Conservation (phyloP, 2,113 vertebrate species). For the Tetrax tetrax region DNA sequence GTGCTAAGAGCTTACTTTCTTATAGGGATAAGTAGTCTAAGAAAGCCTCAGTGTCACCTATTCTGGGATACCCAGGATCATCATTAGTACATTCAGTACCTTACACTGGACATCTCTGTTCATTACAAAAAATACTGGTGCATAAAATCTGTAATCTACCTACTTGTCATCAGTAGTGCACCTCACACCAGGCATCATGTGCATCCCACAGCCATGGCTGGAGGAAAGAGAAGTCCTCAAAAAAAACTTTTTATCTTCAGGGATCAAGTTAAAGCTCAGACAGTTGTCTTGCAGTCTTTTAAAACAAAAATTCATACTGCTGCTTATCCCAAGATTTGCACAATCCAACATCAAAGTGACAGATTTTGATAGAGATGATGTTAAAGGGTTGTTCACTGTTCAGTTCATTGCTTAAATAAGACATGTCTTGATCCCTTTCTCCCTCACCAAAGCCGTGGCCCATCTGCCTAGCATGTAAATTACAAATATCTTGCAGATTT, state of each 20-base stretch:
- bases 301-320: not conserved
- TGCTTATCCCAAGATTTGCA: not conserved
- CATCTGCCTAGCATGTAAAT: not conserved
- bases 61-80: not conserved
- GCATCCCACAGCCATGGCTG: not conserved
- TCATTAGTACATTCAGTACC: not conserved
- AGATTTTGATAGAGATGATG: not conserved
- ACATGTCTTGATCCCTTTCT: not conserved
- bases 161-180: not conserved
- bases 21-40: not conserved
- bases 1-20: not conserved
- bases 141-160: not conserved
- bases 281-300: not conserved
- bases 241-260: not conserved
- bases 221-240: not conserved
- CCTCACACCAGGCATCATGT: accelerated
- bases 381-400: not conserved
- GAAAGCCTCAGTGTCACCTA: not conserved
- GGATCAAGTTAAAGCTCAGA: not conserved
- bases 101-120: accelerated
- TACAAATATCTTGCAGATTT: not conserved
- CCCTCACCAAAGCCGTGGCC: not conserved
- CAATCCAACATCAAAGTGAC: not conserved
- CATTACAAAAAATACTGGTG: not conserved
- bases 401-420: not conserved